A percentile compares a stretch with the other conserved stretches of the same genome.
These are phyloP conservation scores for Hartigia nigra DNA, from an alignment of 2,888 invertebrate genomes.

Conservation along the genomic window DNA sequence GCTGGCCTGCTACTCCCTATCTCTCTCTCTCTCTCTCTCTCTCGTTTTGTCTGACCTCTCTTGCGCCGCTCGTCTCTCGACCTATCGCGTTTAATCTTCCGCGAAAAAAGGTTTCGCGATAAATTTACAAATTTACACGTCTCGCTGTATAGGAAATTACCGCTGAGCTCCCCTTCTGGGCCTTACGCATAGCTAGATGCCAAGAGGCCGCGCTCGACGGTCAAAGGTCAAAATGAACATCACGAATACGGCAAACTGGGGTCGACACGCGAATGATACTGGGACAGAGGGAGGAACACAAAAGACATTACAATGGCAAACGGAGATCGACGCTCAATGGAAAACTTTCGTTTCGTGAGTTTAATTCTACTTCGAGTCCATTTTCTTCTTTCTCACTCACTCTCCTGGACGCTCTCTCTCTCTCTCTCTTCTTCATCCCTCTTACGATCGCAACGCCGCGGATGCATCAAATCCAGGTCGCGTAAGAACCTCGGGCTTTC, in stretches of 20 bases:
- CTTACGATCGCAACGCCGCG: neutral
- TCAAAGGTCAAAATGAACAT: neutral
- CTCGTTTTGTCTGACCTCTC: slow-evolving; percentile 2
- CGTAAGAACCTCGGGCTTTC: neutral
- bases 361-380: slow-evolving; percentile 1
- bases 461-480: slow-evolving; percentile 25
- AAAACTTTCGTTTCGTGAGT: neutral
- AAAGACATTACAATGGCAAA: neutral
- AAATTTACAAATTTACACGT: slow-evolving; percentile 24
- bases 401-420: no score
- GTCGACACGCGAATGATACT: neutral
- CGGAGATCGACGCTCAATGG: neutral
- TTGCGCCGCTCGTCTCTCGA: neutral
- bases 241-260: neutral
- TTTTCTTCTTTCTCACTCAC: neutral
- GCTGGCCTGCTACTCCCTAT: slow-evolving; percentile 16
- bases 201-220: no score
- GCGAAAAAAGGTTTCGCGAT: slow-evolving; percentile 22
- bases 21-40: slow-evolving; percentile 5
- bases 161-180: neutral
- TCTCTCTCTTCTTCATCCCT: neutral
- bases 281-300: neutral
- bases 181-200: neutral
- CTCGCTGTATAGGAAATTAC: slow-evolving; percentile 22
- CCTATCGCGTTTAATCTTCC: slow-evolving; percentile 21